Conservation (phyloP, 2,888 invertebrate species). For the Coelinius sp. region DNA sequence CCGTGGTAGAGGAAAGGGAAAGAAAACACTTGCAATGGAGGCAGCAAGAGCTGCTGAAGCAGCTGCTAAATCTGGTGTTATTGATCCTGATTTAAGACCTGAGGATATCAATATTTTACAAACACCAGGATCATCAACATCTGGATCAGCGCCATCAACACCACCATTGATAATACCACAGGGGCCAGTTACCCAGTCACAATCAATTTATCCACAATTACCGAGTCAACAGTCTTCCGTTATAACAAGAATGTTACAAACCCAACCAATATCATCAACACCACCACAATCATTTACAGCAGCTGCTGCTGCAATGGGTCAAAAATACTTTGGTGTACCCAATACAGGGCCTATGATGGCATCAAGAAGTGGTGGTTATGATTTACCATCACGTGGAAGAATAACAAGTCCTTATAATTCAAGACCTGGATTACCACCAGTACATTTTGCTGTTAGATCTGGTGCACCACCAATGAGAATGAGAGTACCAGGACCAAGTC, state of each 20-base stretch:
- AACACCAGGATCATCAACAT: slow-evolving; percentile 66
- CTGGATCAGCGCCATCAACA: slow-evolving; percentile 68
- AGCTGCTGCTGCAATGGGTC: slow-evolving; percentile 69
- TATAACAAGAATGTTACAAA: slow-evolving; percentile 77
- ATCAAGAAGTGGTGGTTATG: slow-evolving; percentile 62
- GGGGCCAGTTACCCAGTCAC: slow-evolving; percentile 44
- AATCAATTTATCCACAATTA: slow-evolving; percentile 65
- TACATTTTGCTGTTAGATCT: slow-evolving; percentile 64
- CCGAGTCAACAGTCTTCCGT: slow-evolving; percentile 73
- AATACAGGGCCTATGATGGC: slow-evolving; percentile 65
- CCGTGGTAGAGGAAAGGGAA: slow-evolving; percentile 68
- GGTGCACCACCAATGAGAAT: slow-evolving; percentile 68
- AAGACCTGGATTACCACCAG: slow-evolving; percentile 55
- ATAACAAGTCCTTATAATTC: slow-evolving; percentile 65
- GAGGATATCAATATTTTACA: slow-evolving; percentile 63
- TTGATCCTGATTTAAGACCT: slow-evolving; percentile 57
- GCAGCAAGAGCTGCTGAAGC: slow-evolving; percentile 72
- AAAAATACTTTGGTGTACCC: slow-evolving; percentile 68
- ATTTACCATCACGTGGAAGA: slow-evolving; percentile 65
- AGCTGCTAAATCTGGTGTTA: slow-evolving; percentile 68
- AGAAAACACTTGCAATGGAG: slow-evolving; percentile 68
- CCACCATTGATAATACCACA: slow-evolving; percentile 61
- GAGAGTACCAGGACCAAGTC: slow-evolving; percentile 62
- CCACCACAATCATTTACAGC: slow-evolving; percentile 67
- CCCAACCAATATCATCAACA: slow-evolving; percentile 66